Percentiles rank a stretch among this genome's conserved stretches.
Evolutionary conservation across 2,888 invertebrate species (phyloP).

Genomic region (Lamellibrachia columna): DNA sequence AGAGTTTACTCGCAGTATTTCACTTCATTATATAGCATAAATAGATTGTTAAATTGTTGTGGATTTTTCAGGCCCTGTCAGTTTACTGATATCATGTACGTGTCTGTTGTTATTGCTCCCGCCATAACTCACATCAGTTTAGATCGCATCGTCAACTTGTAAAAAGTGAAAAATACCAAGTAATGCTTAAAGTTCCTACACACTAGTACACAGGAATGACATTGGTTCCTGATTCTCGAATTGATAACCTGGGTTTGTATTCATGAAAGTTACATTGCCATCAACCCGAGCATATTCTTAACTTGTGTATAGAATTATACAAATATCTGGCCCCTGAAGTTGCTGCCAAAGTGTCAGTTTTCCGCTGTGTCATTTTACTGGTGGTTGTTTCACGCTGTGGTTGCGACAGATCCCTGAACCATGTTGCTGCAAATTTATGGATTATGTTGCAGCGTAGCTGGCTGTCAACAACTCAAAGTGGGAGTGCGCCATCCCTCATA

Average conservation of each 20-base stretch:
- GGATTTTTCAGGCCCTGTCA: neutral
- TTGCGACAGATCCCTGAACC: neutral
- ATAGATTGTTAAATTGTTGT: neutral
- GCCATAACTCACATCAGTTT: neutral
- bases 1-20: neutral
- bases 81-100: neutral
- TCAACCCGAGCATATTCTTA: neutral
- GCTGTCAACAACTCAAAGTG: neutral
- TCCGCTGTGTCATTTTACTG: no score
- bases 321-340: neutral
- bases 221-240: neutral
- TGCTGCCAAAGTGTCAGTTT: no score
- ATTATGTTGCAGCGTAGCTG: conserved; percentile 1
- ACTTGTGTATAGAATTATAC: neutral
- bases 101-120: neutral
- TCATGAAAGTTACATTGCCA: neutral
- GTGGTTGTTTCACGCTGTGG: neutral
- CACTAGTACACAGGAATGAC: neutral
- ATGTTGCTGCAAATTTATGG: neutral
- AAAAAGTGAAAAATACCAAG: neutral
- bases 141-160: neutral
- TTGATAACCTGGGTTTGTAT: neutral
- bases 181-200: neutral
- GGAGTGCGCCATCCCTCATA: neutral
- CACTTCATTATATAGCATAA: neutral